These are phyloP conservation scores for Porites evermanni DNA, from an alignment of 92 coral and sea anemone genomes.

Conservation along the genomic window DNA sequence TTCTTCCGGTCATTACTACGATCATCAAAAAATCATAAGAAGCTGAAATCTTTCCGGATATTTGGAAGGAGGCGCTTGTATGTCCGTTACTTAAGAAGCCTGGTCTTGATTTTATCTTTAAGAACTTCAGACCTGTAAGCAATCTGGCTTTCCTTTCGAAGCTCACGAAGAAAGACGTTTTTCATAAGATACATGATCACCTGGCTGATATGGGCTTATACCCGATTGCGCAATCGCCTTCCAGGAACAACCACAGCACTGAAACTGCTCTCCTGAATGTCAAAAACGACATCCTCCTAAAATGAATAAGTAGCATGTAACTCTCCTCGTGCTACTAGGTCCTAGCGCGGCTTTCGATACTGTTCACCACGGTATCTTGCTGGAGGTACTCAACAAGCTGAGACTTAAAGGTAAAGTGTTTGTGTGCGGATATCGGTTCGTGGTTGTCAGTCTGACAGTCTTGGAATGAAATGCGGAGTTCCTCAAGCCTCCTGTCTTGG, in stretches of 20 bases:
- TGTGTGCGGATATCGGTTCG: slow-evolving; percentile 25
- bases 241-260: neutral
- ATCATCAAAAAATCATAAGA: too few relatives aligned
- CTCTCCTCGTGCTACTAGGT: slow-evolving; percentile 2
- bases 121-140: slow-evolving; percentile 9
- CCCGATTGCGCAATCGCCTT: neutral
- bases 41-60: neutral
- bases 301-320: slow-evolving; percentile 24
- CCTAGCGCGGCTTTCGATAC: neutral
- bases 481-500: slow-evolving; percentile 57
- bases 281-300: slow-evolving; percentile 20
- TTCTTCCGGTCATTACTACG: too few relatives aligned
- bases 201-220: neutral
- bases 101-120: neutral
- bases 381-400: neutral
- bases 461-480: slow-evolving; percentile 28
- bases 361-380: slow-evolving; percentile 3
- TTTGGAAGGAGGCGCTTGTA: slow-evolving; percentile 37
- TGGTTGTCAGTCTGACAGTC: slow-evolving; percentile 42
- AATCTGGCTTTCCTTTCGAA: slow-evolving; percentile 16
- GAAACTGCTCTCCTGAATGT: slow-evolving; percentile 13
- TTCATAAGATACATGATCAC: neutral
- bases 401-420: neutral
- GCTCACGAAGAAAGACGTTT: slow-evolving; percentile 15
- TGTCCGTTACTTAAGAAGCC: slow-evolving; percentile 19